These are phyloP conservation scores for Synergus gifuensis DNA, from an alignment of 2,888 invertebrate genomes.

Conservation along the genomic window DNA sequence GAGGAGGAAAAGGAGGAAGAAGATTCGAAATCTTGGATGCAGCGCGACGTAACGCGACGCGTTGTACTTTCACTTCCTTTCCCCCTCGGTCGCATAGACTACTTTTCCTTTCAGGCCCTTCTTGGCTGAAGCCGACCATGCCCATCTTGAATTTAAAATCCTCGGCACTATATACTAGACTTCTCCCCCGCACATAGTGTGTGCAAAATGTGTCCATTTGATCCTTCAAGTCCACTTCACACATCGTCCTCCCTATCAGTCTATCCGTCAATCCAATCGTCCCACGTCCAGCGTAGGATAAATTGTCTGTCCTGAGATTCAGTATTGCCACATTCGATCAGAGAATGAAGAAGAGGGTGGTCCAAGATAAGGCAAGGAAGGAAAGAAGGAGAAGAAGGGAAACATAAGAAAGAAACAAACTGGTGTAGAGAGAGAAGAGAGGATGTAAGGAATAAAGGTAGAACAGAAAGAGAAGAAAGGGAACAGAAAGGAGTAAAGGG, in stretches of 20 bases:
- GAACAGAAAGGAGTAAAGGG: slow-evolving; percentile 48
- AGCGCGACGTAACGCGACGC: slow-evolving; percentile 66
- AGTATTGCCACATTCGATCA: slow-evolving; percentile 34
- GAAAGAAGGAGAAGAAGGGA: slow-evolving; percentile 38
- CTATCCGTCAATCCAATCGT: slow-evolving; percentile 39
- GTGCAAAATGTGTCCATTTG: background rate
- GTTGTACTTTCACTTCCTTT: slow-evolving; percentile 77
- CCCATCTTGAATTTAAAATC: slow-evolving; percentile 67
- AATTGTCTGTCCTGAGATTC: slow-evolving; percentile 49
- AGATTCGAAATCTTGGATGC: slow-evolving; percentile 61
- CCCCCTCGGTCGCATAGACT: slow-evolving; percentile 72
- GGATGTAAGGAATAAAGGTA: slow-evolving; percentile 4
- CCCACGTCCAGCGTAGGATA: slow-evolving; percentile 46
- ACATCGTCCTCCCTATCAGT: slow-evolving; percentile 29
- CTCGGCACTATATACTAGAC: slow-evolving; percentile 32
- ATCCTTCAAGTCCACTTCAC: slow-evolving; percentile 12
- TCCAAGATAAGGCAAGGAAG: slow-evolving; percentile 42
- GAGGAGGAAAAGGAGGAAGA: slow-evolving; percentile 39
- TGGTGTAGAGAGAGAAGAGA: slow-evolving; percentile 48
- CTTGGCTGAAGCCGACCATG: slow-evolving; percentile 63
- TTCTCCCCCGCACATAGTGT: slow-evolving; percentile 40
- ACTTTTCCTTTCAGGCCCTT: slow-evolving; percentile 67
- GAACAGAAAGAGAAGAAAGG: slow-evolving; percentile 48
- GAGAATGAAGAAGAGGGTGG: slow-evolving; percentile 46
- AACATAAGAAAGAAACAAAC: slow-evolving; percentile 44